Evolutionary conservation across 2,888 invertebrate species (phyloP).

Genomic region (Drosophila antonietae): DNA sequence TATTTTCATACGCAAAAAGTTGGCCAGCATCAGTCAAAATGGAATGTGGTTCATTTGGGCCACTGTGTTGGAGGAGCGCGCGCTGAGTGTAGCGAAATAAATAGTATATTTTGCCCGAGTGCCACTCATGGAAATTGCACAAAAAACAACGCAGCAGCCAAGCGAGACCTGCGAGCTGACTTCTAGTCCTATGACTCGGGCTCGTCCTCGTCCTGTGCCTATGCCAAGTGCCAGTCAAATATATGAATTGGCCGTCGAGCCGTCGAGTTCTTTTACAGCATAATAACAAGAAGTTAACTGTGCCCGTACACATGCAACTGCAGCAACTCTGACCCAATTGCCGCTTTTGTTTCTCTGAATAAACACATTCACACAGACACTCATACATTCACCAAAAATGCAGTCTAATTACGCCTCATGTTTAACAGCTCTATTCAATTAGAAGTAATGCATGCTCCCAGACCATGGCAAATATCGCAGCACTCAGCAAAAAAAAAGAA

Average conservation of each 20-base stretch:
- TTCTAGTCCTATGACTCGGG: slow-evolving; percentile 34
- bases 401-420: slow-evolving; percentile 71
- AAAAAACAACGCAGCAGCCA: slow-evolving; percentile 32
- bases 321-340: slow-evolving; percentile 54
- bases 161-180: slow-evolving; percentile 20
- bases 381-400: slow-evolving; percentile 26
- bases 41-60: slow-evolving; percentile 74
- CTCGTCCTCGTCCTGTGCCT: slow-evolving; percentile 44
- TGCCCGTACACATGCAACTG: slow-evolving; percentile 51
- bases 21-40: slow-evolving; percentile 55
- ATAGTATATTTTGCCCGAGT: slow-evolving; percentile 77
- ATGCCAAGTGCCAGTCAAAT: slow-evolving; percentile 74
- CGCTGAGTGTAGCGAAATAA: slow-evolving; percentile 70
- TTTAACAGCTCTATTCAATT: slow-evolving; percentile 73
- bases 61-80: slow-evolving; percentile 24
- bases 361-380: slow-evolving; percentile 5
- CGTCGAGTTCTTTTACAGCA: slow-evolving; percentile 52
- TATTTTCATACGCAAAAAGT: slow-evolving; percentile 73
- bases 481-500: slow-evolving; percentile 28
- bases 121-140: slow-evolving; percentile 79
- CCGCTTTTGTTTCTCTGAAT: slow-evolving; percentile 36
- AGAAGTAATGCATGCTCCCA: slow-evolving; percentile 59
- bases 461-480: slow-evolving; percentile 44
- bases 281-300: slow-evolving; percentile 69
- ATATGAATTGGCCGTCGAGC: slow-evolving; percentile 63